Base-by-base conservation (phyloP, 1,140 invertebrate species). In the Schlechtendalia chinensis region DNA sequence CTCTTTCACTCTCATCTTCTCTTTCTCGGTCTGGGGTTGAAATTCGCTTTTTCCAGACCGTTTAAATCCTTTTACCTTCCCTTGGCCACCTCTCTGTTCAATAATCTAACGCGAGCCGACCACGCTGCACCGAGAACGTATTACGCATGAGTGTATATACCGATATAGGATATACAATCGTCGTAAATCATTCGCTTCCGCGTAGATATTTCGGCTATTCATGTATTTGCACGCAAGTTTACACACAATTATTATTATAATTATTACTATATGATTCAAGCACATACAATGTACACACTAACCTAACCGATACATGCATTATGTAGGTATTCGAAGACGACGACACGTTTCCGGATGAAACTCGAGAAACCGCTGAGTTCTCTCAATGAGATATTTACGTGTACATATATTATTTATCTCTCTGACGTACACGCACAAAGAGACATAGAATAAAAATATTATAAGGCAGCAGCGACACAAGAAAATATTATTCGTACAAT, bases 1-100 rank as follows among this genome's bases (percentile, higher is more conserved):
- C 11, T 5, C 0, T 24, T n/a, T n/a, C n/a, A n/a, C n/a, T n/a
- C n/a, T n/a, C n/a, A n/a, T n/a, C n/a, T n/a, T n/a, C n/a, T n/a
- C 56, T 10, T 8, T 14, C 12, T 12, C 58, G 4, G 22, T 4
- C 22, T 16, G 63, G 32, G 32, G 6, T 29, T 27, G 29, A 27
- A 32, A 12, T 11, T 56, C 71, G 54, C n/a, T 74, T 59, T 77
- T 77, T 59, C 74, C 74, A 16, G 74, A 59, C 56, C 74, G 56
- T 77, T 77, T 77, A 59, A 77, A 77, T 77, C 54, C 74, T 27
- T 53, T 72, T 39, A 45, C 63, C 67, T 10, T 12, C 45, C 16
- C 45, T n/a, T n/a, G n/a, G n/a, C n/a, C n/a, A n/a, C n/a, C n/a
- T n/a, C n/a, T n/a, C n/a, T n/a, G n/a, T n/a, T n/a, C n/a, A n/a